phyloP scores from a whole-genome alignment of 2,797 vertebrate species.

The Phalanger gymnotis region DNA sequence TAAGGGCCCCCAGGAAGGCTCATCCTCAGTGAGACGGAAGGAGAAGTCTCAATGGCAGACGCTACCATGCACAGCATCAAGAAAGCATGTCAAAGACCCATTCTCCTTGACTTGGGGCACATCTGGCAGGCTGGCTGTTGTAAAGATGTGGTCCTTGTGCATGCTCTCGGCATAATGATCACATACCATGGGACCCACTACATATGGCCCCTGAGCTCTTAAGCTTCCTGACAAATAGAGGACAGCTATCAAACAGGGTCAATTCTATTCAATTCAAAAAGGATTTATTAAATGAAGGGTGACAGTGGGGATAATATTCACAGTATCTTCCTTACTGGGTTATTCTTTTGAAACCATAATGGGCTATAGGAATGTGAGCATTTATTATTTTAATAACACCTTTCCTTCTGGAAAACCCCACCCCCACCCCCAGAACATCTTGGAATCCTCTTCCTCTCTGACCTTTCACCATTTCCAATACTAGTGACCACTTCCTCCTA shows the following conservation, averaged over 20 bases:
- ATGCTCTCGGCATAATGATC: not conserved
- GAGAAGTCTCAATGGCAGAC: not conserved
- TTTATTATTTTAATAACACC: not conserved
- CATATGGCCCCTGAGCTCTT: not conserved
- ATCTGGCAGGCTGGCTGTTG: not conserved
- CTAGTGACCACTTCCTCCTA: not conserved
- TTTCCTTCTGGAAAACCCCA: not conserved
- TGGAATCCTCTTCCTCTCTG: not conserved
- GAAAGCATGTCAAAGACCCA: not conserved
- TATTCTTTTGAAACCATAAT: not conserved
- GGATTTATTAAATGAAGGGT: not conserved
- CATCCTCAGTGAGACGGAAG: not conserved
- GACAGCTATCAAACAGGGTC: not conserved
- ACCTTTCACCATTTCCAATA: not conserved
- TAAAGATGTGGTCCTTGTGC: not conserved
- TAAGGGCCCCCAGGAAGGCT: not conserved
- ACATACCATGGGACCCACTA: not conserved
- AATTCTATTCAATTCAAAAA: not conserved
- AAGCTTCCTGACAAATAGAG: not conserved
- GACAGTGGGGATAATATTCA: not conserved
- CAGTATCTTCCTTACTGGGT: not conserved
- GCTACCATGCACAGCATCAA: not conserved
- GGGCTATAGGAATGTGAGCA: not conserved
- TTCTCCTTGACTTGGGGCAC: not conserved
- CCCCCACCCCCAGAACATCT: not conserved